phyloP scores from a whole-genome alignment of 2,113 vertebrate genomes.

The Shinisaurus crocodilurus region DNA sequence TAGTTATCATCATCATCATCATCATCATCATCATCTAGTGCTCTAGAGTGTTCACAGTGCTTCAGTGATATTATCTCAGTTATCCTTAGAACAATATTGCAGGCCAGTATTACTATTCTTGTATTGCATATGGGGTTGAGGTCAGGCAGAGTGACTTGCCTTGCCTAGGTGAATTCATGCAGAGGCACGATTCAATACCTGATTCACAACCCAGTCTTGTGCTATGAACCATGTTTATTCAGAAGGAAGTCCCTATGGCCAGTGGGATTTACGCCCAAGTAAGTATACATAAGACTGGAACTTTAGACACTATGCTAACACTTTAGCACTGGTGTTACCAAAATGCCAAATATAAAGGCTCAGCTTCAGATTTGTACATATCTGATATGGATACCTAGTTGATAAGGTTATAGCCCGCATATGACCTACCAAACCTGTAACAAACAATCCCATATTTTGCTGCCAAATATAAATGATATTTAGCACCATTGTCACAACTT shows the following conservation, averaged over 20 bases:
- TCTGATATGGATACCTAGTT: background rate
- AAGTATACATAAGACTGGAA: background rate
- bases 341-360: background rate
- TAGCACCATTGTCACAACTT: conserved; percentile 5
- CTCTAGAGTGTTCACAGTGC: background rate
- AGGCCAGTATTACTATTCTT: too few relatives aligned
- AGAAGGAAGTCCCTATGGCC: background rate
- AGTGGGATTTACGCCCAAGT: background rate
- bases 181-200: background rate
- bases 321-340: background rate
- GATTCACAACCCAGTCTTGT: background rate
- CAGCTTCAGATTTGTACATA: background rate
- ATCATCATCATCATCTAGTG: too few relatives aligned
- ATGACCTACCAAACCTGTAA: conserved; percentile 29
- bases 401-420: conserved; percentile 47
- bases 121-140: background rate
- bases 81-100: background rate
- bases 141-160: background rate
- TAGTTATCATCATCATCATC: background rate
- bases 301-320: background rate
- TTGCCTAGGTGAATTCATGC: background rate
- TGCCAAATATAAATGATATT: conserved; percentile 29
- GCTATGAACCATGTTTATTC: background rate
- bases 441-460: conserved; percentile 29
- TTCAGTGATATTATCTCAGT: background rate